A percentile compares a stretch with the other conserved stretches of the same genome.
phyloP scores from a whole-genome alignment of 2,113 vertebrate genomes.

The mouse (Mus musculus) region GRCm39 chr6:137512501-137513000 shows the following conservation, averaged over 20 bases:
- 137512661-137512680: background rate
- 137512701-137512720: background rate
- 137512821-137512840: background rate
- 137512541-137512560: background rate
- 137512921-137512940: no score
- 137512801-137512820: background rate
- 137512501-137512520: constrained; percentile 33
- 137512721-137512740: background rate
- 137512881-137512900: no score
- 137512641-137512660: constrained; percentile 8
- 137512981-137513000: no score
- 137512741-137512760: constrained; percentile 3
- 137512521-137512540: background rate
- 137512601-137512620: constrained; percentile 11
- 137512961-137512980: background rate
- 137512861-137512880: background rate
- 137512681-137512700: background rate
- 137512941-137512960: no score
- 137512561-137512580: background rate
- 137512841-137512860: background rate
- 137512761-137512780: background rate
- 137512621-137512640: background rate
- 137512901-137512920: background rate
- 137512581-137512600: constrained; percentile 11
- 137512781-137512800: background rate